Evolutionary conservation across 1,140 invertebrate species (phyloP).

Genomic region (Drosophila bifasciata): DNA sequence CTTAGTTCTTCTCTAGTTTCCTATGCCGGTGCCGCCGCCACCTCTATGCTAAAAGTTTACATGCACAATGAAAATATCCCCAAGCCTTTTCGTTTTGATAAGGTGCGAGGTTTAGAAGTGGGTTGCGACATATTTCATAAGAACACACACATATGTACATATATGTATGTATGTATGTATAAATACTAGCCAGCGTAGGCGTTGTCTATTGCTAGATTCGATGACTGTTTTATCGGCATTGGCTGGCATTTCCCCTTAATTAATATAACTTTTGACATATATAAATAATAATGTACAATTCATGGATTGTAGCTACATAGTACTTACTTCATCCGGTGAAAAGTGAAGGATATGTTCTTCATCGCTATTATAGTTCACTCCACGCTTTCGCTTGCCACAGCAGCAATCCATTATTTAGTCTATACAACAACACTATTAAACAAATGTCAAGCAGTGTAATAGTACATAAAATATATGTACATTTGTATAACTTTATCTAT

Average conservation of each 20-base stretch:
- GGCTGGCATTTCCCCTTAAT: too few species aligned
- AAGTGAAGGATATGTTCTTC: slow-evolving; percentile 20
- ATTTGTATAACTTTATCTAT: not conserved
- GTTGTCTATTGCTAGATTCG: not conserved
- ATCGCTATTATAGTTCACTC: slow-evolving; percentile 1
- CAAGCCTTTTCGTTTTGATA: slow-evolving; percentile 22
- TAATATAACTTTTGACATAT: too few species aligned
- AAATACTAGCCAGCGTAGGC: not conserved
- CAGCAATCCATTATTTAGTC: slow-evolving; percentile 44
- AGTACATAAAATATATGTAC: not conserved
- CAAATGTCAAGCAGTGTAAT: not conserved
- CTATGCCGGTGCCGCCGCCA: slow-evolving; percentile 19
- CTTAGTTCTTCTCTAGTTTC: slow-evolving; percentile 3
- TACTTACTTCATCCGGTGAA: slow-evolving; percentile 49
- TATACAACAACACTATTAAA: slow-evolving; percentile 1
- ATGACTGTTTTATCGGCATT: slow-evolving; percentile 7
- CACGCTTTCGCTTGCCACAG: slow-evolving; percentile 45
- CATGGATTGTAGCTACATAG: not conserved
- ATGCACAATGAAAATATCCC: slow-evolving; percentile 19
- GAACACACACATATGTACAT: not conserved
- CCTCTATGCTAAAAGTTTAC: slow-evolving; percentile 17
- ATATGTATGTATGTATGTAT: slow-evolving; percentile 5
- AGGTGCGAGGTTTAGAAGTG: slow-evolving; percentile 11
- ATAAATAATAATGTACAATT: not conserved
- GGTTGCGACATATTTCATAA: not conserved